phyloP scores from a whole-genome alignment of 2,888 invertebrate species.

The Adela reaumurella region DNA sequence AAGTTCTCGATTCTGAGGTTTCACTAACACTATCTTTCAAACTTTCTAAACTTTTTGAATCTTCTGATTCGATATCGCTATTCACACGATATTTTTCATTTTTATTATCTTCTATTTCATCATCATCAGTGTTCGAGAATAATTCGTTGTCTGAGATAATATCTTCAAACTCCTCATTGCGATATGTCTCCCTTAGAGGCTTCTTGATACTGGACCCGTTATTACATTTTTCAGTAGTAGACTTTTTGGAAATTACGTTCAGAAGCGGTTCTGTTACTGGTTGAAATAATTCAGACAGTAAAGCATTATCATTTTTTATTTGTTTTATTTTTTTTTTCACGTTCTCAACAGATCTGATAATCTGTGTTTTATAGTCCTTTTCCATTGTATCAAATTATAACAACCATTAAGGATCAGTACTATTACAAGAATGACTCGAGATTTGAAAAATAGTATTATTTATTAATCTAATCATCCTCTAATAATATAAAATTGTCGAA shows the following conservation, averaged over 20 bases:
- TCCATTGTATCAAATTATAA: conserved; percentile 3
- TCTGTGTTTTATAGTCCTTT: conserved; percentile 3
- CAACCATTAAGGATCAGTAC: conserved; percentile 3
- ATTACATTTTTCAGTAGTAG: too few species aligned
- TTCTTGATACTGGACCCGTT: too few species aligned
- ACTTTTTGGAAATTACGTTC: background rate
- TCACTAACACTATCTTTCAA: too few species aligned
- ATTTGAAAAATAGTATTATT: conserved; percentile 1
- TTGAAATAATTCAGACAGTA: conserved; percentile 1
- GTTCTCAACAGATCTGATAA: conserved; percentile 3
- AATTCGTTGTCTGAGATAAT: too few species aligned
- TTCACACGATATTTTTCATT: too few species aligned
- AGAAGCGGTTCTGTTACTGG: conserved; percentile 4
- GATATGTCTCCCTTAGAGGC: too few species aligned
- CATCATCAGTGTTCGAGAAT: too few species aligned
- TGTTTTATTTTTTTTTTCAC: conserved; percentile 4
- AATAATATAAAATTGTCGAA: conserved; percentile 5
- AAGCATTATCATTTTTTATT: background rate
- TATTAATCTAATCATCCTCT: conserved; percentile 4
- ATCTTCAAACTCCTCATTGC: too few species aligned
- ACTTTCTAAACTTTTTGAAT: too few species aligned
- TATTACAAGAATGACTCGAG: conserved; percentile 3
- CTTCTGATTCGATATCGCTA: too few species aligned
- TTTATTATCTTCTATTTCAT: too few species aligned
- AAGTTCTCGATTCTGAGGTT: too few species aligned